Conservation (phyloP, 2,888 invertebrate genomes). For the Kryphioiulus occultus region DNA sequence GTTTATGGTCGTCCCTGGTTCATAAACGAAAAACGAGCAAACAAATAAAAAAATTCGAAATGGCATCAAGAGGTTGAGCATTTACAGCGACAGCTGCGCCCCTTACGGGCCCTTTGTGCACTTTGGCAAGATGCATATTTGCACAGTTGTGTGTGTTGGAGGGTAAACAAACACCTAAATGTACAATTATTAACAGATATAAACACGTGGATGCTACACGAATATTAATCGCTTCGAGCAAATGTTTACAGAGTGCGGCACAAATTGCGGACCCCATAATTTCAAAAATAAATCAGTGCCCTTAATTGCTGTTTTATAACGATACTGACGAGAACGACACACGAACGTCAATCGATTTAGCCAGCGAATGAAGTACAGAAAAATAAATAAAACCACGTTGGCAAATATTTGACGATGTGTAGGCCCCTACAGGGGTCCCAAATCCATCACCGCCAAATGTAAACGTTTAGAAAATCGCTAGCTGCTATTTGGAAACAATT, state of each 20-base stretch:
- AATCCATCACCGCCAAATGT: too few relatives aligned
- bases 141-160: neutral
- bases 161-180: neutral
- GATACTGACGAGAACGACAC: neutral
- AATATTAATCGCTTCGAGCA: neutral
- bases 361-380: neutral
- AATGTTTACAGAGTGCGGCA: constrained; percentile 19
- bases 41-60: neutral
- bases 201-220: neutral
- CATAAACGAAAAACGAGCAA: constrained; percentile 18
- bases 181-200: neutral
- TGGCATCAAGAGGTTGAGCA: neutral
- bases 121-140: neutral
- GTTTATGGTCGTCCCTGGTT: neutral
- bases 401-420: too few relatives aligned
- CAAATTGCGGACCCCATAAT: neutral
- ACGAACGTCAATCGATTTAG: neutral
- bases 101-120: neutral
- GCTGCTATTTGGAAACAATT: too few relatives aligned
- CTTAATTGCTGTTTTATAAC: neutral
- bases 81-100: neutral
- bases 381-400: too few relatives aligned
- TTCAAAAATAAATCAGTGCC: neutral
- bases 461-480: too few relatives aligned
- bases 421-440: too few relatives aligned